These are phyloP conservation scores for Pagrus major DNA, from an alignment of 2,113 vertebrate genomes.

Conservation along the genomic window DNA sequence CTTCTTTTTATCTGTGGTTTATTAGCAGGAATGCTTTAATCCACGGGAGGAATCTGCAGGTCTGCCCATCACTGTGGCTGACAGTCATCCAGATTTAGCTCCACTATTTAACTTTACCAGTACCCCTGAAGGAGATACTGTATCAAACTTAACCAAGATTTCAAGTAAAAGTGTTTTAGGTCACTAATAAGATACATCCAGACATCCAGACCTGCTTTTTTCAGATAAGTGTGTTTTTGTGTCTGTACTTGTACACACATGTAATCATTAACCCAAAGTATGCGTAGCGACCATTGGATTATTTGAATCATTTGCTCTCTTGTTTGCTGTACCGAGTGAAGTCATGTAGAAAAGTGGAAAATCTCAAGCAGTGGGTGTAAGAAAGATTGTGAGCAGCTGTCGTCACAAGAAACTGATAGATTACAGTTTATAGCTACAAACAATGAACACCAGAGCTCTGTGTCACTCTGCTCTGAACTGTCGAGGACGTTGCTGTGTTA, in stretches of 20 bases:
- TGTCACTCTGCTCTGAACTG: not conserved
- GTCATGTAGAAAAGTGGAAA: not conserved
- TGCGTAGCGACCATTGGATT: not conserved
- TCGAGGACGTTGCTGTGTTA: not conserved
- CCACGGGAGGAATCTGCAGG: constrained; percentile 8
- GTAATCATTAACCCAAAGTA: constrained; percentile 26
- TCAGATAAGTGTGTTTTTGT: not conserved
- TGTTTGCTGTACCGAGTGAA: constrained; percentile 1
- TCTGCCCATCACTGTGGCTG: constrained; percentile 16
- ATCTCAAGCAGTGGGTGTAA: not conserved
- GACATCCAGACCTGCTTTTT: not conserved
- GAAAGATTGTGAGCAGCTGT: not conserved
- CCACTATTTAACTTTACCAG: not conserved
- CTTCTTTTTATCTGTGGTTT: constrained; percentile 11
- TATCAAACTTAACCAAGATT: not conserved
- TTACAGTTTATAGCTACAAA: not conserved
- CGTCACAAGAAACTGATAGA: not conserved
- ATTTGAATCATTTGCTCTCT: not conserved
- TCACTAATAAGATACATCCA: not conserved
- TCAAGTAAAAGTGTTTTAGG: not conserved
- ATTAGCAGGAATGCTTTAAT: constrained; percentile 58
- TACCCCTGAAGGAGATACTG: not conserved
- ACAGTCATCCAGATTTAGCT: constrained; percentile 23
- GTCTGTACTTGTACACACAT: not conserved
- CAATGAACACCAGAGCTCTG: not conserved